Base-by-base conservation (phyloP, 2,797 vertebrate species). In the Aratinga solstitialis region DNA sequence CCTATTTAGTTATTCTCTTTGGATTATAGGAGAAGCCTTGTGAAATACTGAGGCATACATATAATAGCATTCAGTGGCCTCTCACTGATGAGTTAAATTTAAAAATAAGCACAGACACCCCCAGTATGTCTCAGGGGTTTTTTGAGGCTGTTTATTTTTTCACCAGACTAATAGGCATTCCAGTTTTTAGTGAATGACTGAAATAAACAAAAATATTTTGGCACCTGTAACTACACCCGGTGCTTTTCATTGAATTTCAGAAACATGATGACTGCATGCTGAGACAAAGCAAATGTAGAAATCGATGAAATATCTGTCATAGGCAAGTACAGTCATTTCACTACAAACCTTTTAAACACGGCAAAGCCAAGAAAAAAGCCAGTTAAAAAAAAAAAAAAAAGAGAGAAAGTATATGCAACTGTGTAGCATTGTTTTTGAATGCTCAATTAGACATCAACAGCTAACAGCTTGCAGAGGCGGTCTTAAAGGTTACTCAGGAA, bases 401-500 rank as follows among this genome's bases (percentile, higher is more conserved):
- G 22, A 12, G 45, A 47, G 21, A 3, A 63, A 42, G 15, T 63
- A 51, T 42, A 34, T 68, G 63, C 34, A 81, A 88, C 23, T 34
- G 10, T 84, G 45, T 76, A 59, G 50, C 54, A 65, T 77, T 91
- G 80, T 47, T 95, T 87, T 80, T 59, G 82, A 88, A 94, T 89
- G 89, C 66, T 96, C 93, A 83, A 21, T 95, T 96, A 94, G 68
- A 75, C 50, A 93, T 91, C 72, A 92, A 80, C 87, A 94, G 75
- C 94, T 95, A 91, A 87, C 84, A 95, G 72, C 94, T 95, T 95
- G 87, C 95, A 96, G 94, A 94, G 36, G 27, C 84, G 87, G 80
- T 73, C 91, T 91, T 85, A 84, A 96, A 94, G 90, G 94, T 95
- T 96, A 68, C 66, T 89, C 80, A 95, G 89, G 93, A 97, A 97